Evolutionary conservation across 2,113 vertebrate genomes (phyloP), one percentile per base, ranked within the genome.

Genomic region (Nibea coibor): DNA sequence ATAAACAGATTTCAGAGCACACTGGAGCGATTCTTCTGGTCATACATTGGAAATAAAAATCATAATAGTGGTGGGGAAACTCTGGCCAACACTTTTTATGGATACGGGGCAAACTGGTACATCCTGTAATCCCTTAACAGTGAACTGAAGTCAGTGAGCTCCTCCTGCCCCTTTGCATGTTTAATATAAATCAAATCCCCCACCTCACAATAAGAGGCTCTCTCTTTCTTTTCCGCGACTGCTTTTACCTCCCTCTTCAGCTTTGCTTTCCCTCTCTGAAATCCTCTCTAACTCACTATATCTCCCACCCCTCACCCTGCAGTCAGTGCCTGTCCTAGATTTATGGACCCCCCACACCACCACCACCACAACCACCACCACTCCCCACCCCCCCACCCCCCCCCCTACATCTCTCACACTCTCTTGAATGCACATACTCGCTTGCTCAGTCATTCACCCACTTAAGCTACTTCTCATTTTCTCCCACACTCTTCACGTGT

Each of bases 251-350:
- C 80, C 67, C 63, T 66, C 84, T 72, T 53, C 53, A 51, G 54
- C 83, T 67, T 51, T 58, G 24, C 64, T 48, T 6, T 2, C 78
- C 57, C 68, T 74, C 75, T 79, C 83, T 88, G 75, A 83, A 81
- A 88, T 88, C 85, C 78, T 90, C 82, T 82, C 72, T 75, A 73
- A 84, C 76, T 86, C 87, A 45, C 51, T 43, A 10, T 80, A 86
- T 86, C 85, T 87, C 86, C 87, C 84, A 81, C 88, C 88, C 88
- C 84, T 88, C 91, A 90, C 87, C 94, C 94, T 94, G 90, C 88
- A 93, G 93, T 92, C 93, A 93, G 82, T 82, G 79, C 69, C 88
- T 95, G 94, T 91, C 94, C 94, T 93, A 94, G 91, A 94, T 95
- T 95, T 83, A 86, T 86, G 75, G 17, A 9, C 35, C 35, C 35